Evolutionary conservation across 2,888 invertebrate species (phyloP).

Genomic region (Portevinia maculata): DNA sequence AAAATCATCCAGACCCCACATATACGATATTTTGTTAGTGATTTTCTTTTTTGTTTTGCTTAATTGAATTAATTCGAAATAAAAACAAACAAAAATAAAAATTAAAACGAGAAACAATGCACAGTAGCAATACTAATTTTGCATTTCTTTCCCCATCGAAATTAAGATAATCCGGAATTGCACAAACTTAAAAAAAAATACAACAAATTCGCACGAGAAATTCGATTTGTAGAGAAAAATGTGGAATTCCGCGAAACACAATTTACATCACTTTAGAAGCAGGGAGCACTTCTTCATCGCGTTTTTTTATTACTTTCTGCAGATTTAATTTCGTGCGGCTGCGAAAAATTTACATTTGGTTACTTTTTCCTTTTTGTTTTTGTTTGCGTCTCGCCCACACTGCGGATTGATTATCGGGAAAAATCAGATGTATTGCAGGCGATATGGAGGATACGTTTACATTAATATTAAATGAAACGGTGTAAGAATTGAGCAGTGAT

Average conservation of each 20-base stretch:
- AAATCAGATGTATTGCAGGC: conserved; percentile 42
- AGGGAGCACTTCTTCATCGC: conserved; percentile 27
- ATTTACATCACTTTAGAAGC: conserved; percentile 59
- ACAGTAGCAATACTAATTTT: conserved; percentile 38
- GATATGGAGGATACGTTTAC: background rate
- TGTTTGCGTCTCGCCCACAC: conserved; percentile 72
- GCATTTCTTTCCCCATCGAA: conserved; percentile 33
- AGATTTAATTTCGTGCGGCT: conserved; percentile 31
- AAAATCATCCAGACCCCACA: conserved; percentile 15
- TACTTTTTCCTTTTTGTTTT: conserved; percentile 59
- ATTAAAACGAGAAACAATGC: conserved; percentile 22
- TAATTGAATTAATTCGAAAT: conserved; percentile 2
- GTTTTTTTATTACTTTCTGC: conserved; percentile 15
- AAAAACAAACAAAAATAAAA: conserved; percentile 20
- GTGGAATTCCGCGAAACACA: conserved; percentile 26
- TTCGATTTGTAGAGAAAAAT: conserved; percentile 16
- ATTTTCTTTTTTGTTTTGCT: conserved; percentile 15
- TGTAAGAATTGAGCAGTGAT: conserved; percentile 8
- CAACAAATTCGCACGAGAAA: conserved; percentile 30
- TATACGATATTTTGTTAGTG: background rate
- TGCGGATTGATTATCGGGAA: conserved; percentile 68
- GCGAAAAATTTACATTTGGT: conserved; percentile 65
- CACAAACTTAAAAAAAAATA: conserved; percentile 50
- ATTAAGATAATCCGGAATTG: conserved; percentile 53
- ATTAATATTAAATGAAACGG: background rate